A percentile compares a stretch with the other conserved stretches of the same genome.
Conservation (phyloP, 2,888 invertebrate genomes). For the Erpobdella octoculata region DNA sequence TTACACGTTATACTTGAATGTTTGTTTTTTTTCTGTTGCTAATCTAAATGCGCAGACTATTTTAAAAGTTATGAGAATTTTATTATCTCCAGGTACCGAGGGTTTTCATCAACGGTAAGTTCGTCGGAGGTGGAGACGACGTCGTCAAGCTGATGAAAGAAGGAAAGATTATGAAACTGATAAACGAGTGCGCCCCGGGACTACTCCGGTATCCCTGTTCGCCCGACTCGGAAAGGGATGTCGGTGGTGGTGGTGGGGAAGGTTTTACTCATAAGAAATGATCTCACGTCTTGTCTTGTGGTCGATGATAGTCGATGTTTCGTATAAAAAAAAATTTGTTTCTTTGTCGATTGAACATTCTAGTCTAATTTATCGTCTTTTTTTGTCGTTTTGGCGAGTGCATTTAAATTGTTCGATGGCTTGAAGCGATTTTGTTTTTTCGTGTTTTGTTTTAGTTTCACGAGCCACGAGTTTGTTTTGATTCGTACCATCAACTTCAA, state of each 20-base stretch:
- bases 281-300: background rate
- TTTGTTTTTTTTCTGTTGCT: too few species aligned
- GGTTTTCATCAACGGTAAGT: constrained; percentile 82
- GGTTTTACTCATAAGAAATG: background rate
- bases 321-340: too few species aligned
- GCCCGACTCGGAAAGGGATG: background rate
- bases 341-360: too few species aligned
- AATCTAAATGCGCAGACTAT: too few species aligned
- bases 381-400: background rate
- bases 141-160: constrained; percentile 57
- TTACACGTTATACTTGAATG: too few species aligned
- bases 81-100: constrained; percentile 83
- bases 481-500: too few species aligned
- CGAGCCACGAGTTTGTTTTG: too few species aligned
- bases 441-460: too few species aligned
- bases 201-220: background rate
- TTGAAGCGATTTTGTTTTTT: too few species aligned
- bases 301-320: background rate
- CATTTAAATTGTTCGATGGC: too few species aligned
- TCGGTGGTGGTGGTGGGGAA: background rate
- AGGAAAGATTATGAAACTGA: constrained; percentile 41
- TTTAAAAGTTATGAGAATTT: too few species aligned
- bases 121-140: constrained; percentile 84
- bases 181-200: constrained; percentile 5
- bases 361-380: background rate